Evolutionary conservation across 2,113 vertebrate genomes (phyloP).

Genomic region (Anarhynchus alexandrinus): DNA sequence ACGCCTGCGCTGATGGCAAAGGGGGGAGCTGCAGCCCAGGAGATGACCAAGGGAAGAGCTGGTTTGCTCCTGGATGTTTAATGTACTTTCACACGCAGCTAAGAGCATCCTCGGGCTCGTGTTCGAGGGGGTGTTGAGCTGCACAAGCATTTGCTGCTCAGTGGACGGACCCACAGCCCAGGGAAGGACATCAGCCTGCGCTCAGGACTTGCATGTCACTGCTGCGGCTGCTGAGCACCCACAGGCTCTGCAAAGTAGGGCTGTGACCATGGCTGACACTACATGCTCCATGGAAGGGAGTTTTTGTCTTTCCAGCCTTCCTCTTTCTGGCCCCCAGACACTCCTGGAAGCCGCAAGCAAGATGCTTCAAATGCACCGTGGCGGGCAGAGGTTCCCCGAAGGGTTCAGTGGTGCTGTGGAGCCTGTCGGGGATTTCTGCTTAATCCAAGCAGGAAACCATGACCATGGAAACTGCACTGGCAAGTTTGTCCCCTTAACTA

Average conservation of each 20-base stretch:
- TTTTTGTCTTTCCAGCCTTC: neutral
- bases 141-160: neutral
- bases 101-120: neutral
- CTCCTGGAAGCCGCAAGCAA: neutral
- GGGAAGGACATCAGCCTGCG: neutral
- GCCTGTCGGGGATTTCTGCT: neutral
- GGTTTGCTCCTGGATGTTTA: neutral
- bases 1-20: neutral
- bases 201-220: neutral
- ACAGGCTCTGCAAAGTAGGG: neutral
- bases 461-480: neutral
- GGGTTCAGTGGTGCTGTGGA: neutral
- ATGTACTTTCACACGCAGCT: rapidly evolving
- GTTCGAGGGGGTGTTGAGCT: neutral
- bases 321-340: neutral
- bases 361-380: rapidly evolving
- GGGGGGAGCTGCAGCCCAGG: neutral
- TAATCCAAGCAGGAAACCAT: neutral
- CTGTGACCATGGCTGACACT: rapidly evolving
- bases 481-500: neutral
- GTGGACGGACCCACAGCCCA: rapidly evolving
- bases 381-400: neutral
- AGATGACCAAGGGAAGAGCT: neutral
- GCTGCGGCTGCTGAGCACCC: neutral
- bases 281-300: neutral